phyloP scores from a whole-genome alignment of 2,888 invertebrate species.

The Himalopsyche tibetana region DNA sequence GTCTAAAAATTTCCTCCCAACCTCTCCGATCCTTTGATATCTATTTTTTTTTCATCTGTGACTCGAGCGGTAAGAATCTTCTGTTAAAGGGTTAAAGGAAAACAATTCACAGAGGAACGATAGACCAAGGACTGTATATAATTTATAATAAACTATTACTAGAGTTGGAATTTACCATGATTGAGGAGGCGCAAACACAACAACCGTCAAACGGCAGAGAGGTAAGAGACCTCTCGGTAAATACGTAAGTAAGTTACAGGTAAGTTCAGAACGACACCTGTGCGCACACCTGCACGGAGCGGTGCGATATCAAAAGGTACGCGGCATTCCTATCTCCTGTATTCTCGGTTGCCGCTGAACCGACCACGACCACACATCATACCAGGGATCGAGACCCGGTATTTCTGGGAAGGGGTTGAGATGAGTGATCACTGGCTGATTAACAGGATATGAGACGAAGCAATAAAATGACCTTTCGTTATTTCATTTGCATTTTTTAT shows the following conservation, averaged over 20 bases:
- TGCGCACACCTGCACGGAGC: constrained; percentile 58
- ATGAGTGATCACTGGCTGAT: background rate
- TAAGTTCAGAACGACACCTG: constrained; percentile 49
- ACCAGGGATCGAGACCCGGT: constrained; percentile 36
- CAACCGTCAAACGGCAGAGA: constrained; percentile 5
- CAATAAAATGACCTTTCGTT: background rate
- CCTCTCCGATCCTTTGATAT: too few relatives aligned
- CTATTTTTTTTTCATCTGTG: too few relatives aligned
- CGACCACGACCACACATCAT: constrained; percentile 39
- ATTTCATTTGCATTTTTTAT: too few relatives aligned
- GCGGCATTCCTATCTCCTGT: constrained; percentile 56
- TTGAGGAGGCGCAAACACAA: constrained; percentile 28
- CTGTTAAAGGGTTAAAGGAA: too few relatives aligned
- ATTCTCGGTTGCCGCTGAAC: constrained; percentile 44
- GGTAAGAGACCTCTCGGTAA: constrained; percentile 39
- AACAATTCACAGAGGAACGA: too few relatives aligned
- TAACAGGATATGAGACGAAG: constrained; percentile 26
- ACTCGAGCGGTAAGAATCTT: too few relatives aligned
- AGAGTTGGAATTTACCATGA: constrained; percentile 8
- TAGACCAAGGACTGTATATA: too few relatives aligned
- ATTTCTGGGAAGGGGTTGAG: constrained; percentile 22
- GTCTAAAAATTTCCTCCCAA: too few relatives aligned
- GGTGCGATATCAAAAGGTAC: constrained; percentile 57
- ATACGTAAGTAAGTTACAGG: constrained; percentile 30
- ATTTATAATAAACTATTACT: too few relatives aligned